These are phyloP conservation scores for Watersipora subatra DNA, from an alignment of 1,140 invertebrate genomes.

Conservation along the genomic window DNA sequence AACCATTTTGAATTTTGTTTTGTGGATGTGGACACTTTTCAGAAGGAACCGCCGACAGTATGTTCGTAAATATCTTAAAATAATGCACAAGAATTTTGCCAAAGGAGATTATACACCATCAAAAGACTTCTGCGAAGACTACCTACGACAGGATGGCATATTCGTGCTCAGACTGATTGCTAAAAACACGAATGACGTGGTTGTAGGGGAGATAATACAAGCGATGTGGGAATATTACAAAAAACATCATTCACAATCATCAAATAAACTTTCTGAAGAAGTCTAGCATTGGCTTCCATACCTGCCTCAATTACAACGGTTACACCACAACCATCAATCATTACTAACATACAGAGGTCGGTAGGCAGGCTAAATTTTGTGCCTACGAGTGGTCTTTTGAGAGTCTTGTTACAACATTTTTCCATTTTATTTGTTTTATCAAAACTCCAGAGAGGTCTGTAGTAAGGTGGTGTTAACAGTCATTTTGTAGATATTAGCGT, in stretches of 20 bases:
- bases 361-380: conserved; percentile 16
- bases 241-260: conserved; percentile 29
- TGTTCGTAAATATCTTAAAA: conserved; percentile 38
- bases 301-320: conserved; percentile 16
- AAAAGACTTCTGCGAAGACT: conserved; percentile 28
- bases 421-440: too few species aligned
- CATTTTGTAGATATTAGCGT: too few species aligned
- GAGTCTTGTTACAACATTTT: too few species aligned
- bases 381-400: too few species aligned
- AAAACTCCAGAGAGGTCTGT: too few species aligned
- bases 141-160: conserved; percentile 42
- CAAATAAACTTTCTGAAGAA: conserved; percentile 32
- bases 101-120: conserved; percentile 30
- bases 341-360: conserved; percentile 6
- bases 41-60: conserved; percentile 34
- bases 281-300: conserved; percentile 32
- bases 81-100: conserved; percentile 31
- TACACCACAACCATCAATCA: conserved; percentile 13
- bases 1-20: conserved; percentile 35
- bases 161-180: conserved; percentile 43
- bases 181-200: conserved; percentile 44
- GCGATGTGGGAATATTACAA: conserved; percentile 41
- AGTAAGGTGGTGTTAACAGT: too few species aligned
- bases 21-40: conserved; percentile 36
- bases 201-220: conserved; percentile 44